Conservation (phyloP, 2,888 invertebrate species). For the Ectemnius lituratus region DNA sequence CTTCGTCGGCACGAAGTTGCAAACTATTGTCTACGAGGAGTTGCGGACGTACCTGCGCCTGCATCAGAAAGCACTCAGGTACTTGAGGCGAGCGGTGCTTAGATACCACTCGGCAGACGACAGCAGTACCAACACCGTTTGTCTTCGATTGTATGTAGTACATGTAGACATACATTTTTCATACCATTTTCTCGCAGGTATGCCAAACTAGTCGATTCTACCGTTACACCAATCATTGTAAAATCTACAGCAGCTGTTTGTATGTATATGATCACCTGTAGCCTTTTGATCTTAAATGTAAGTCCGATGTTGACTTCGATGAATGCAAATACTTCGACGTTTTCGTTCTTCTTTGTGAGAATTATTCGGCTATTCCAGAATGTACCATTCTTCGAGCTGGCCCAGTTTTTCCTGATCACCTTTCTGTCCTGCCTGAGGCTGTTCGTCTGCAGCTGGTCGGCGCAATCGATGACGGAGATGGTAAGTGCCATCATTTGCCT, state of each 20-base stretch:
- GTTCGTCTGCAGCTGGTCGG: slow-evolving; percentile 40
- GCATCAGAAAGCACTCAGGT: slow-evolving; percentile 42
- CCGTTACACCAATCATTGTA: slow-evolving; percentile 33
- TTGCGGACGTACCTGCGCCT: slow-evolving; percentile 17
- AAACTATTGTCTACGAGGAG: not conserved
- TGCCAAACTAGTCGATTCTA: slow-evolving; percentile 31
- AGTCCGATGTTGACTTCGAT: slow-evolving; percentile 9
- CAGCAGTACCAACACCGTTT: no score
- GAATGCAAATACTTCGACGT: not conserved
- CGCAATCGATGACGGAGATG: slow-evolving; percentile 37
- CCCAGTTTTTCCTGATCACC: slow-evolving; percentile 32
- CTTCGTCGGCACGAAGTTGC: slow-evolving; percentile 1
- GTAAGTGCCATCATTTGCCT: slow-evolving; percentile 22
- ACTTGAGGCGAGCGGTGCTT: not conserved
- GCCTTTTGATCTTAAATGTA: slow-evolving; percentile 46
- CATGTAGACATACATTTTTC: not conserved
- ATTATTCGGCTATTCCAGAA: slow-evolving; percentile 24
- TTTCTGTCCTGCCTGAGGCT: slow-evolving; percentile 32
- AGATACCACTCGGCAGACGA: no score
- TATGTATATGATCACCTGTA: slow-evolving; percentile 31
- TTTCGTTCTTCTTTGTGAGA: not conserved
- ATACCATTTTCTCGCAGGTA: slow-evolving; percentile 31
- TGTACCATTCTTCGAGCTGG: slow-evolving; percentile 19
- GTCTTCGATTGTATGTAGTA: not conserved
- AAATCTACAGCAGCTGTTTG: slow-evolving; percentile 41